These are phyloP conservation scores for Trogon surrucura DNA, from an alignment of 2,113 vertebrate species.

Conservation along the genomic window DNA sequence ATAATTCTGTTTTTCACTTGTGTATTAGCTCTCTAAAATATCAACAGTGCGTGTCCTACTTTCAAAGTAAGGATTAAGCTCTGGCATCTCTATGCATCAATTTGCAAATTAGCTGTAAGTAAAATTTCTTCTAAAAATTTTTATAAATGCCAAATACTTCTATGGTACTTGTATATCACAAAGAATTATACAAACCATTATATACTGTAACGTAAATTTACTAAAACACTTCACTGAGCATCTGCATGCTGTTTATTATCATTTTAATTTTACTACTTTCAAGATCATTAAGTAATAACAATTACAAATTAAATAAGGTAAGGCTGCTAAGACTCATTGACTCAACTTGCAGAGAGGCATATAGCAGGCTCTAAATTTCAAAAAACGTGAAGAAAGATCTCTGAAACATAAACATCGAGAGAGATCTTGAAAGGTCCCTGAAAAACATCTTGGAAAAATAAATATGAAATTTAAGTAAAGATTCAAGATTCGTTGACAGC, in stretches of 20 bases:
- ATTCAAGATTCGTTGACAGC: not conserved
- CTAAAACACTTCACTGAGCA: constrained; percentile 19
- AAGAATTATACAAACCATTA: constrained; percentile 11
- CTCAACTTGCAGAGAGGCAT: not conserved
- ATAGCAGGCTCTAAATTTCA: not conserved
- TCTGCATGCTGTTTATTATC: constrained; percentile 40
- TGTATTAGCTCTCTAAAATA: not conserved
- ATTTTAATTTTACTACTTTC: constrained; percentile 39
- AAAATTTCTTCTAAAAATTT: constrained; percentile 24
- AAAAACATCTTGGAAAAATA: not conserved
- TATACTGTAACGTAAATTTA: not conserved
- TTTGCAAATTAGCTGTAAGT: not conserved
- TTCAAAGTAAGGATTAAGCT: not conserved
- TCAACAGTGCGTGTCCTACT: not conserved
- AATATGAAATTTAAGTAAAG: not conserved
- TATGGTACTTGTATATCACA: not conserved
- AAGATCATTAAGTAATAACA: constrained; percentile 25
- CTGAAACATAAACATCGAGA: not conserved
- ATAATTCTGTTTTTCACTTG: not conserved
- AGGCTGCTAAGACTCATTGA: not conserved
- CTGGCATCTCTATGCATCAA: not conserved
- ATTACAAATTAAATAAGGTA: constrained; percentile 21
- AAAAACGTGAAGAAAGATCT: not conserved
- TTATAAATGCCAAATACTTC: not conserved
- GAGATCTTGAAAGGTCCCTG: not conserved